Percentiles rank a stretch among this genome's conserved stretches.
Conservation (phyloP, 2,797 vertebrate genomes). For the Peromyscus nudipes region DNA sequence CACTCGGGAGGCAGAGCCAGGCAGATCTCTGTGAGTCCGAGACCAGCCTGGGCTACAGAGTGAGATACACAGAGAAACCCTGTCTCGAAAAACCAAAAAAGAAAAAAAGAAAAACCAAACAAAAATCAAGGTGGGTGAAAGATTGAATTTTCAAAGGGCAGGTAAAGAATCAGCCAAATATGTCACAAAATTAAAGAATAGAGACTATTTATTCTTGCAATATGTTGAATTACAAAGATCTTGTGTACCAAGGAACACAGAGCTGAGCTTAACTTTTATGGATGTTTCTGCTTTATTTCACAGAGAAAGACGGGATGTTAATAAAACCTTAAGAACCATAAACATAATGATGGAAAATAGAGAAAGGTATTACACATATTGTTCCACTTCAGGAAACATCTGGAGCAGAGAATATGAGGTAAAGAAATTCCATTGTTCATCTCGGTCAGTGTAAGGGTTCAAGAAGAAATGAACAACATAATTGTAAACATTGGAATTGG, state of each 20-base stretch:
- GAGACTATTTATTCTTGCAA: slow-evolving; percentile 46
- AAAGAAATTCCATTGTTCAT: slow-evolving; percentile 73
- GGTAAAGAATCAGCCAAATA: slow-evolving; percentile 33
- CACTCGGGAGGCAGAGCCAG: not conserved
- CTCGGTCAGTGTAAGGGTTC: slow-evolving; percentile 60
- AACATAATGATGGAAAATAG: slow-evolving; percentile 60
- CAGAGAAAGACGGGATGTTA: slow-evolving; percentile 55
- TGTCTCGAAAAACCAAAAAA: not conserved
- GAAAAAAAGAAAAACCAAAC: not conserved
- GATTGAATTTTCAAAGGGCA: slow-evolving; percentile 58
- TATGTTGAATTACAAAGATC: slow-evolving; percentile 31
- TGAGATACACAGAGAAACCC: not conserved
- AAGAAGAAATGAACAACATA: slow-evolving; percentile 66
- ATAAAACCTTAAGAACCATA: slow-evolving; percentile 62
- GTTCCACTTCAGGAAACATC: slow-evolving; percentile 79
- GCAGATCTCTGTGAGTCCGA: not conserved
- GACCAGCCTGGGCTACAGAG: not conserved
- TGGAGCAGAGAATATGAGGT: slow-evolving; percentile 69
- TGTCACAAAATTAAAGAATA: slow-evolving; percentile 31
- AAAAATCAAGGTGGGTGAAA: not conserved
- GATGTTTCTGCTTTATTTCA: slow-evolving; percentile 67
- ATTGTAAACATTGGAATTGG: not conserved
- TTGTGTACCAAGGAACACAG: slow-evolving; percentile 4
- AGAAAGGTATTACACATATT: slow-evolving; percentile 51
- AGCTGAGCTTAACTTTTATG: slow-evolving; percentile 45